Conservation (phyloP, 2,113 vertebrate species). For the Centropristis striata region DNA sequence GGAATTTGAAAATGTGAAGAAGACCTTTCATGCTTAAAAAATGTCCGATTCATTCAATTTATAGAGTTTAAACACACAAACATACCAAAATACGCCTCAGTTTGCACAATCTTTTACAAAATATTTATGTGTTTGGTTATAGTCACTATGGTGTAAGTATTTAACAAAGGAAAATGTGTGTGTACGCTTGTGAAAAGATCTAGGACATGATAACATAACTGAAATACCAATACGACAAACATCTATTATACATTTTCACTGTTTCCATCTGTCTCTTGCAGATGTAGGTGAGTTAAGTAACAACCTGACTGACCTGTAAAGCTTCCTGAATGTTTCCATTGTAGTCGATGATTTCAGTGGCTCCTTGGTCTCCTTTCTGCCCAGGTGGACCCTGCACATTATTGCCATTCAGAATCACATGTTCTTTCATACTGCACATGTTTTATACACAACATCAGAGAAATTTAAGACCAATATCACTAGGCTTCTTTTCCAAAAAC, state of each 20-base stretch:
- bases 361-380: slow-evolving; percentile 96
- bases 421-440: background rate
- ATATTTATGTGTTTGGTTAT: background rate
- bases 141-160: background rate
- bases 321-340: slow-evolving; percentile 99
- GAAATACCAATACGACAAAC: background rate
- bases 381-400: slow-evolving; percentile 92
- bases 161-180: background rate
- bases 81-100: background rate
- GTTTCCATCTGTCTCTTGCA: too few relatives aligned
- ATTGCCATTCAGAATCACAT: slow-evolving; percentile 15
- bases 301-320: slow-evolving; percentile 89
- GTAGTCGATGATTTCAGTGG: slow-evolving; percentile 98
- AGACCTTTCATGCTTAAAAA: background rate
- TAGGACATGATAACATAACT: background rate
- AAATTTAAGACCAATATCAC: background rate
- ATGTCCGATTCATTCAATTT: background rate
- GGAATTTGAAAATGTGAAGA: too few relatives aligned
- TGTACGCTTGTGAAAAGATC: background rate
- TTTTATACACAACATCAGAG: background rate
- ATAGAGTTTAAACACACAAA: background rate
- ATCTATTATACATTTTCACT: too few relatives aligned
- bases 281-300: too few relatives aligned
- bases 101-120: background rate
- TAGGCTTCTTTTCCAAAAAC: background rate